A percentile compares a stretch with the other conserved stretches of the same genome.
phyloP scores from a whole-genome alignment of 2,113 vertebrate genomes.

The Pogona vitticeps region DNA sequence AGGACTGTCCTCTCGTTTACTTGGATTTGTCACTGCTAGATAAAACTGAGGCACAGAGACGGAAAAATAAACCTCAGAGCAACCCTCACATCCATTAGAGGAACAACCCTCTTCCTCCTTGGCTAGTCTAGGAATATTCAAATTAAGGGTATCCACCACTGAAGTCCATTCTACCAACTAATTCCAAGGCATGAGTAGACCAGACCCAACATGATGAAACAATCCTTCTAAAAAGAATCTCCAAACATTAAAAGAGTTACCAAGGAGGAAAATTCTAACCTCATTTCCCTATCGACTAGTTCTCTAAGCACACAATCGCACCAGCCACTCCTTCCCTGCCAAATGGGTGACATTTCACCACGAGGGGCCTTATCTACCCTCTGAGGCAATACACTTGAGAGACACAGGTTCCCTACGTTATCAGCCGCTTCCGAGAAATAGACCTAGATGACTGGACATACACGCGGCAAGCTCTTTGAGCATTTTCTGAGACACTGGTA shows the following conservation, averaged over 20 bases:
- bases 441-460: background rate
- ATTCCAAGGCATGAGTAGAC: background rate
- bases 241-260: background rate
- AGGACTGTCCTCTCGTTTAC: too few species aligned
- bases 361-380: background rate
- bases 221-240: background rate
- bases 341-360: background rate
- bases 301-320: background rate
- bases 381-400: background rate
- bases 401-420: background rate
- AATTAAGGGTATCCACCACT: background rate
- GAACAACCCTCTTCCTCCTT: background rate
- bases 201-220: background rate
- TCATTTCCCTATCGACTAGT: background rate
- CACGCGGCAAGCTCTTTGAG: background rate
- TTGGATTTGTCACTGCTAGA: too few species aligned
- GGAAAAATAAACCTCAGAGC: too few species aligned
- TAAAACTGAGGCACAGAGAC: too few species aligned
- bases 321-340: too few species aligned
- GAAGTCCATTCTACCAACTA: background rate
- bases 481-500: slow-evolving; percentile 30
- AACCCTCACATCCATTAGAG: too few species aligned
- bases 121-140: background rate
- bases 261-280: background rate
- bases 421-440: background rate